These are phyloP conservation scores for Palythoa grandis DNA, from an alignment of 92 coral and sea anemone species.

Conservation along the genomic window DNA sequence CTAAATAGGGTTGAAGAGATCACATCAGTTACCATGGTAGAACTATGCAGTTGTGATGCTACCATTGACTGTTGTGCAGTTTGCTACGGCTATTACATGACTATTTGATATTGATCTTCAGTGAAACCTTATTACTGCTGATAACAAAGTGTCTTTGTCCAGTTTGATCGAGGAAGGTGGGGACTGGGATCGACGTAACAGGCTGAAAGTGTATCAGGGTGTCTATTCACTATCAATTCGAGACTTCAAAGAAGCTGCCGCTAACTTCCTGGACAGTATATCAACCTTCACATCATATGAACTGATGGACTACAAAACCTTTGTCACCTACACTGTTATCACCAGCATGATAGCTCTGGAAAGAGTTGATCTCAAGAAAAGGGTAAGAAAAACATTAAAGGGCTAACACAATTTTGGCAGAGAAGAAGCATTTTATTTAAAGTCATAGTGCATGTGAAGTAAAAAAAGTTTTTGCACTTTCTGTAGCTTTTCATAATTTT, in stretches of 20 bases:
- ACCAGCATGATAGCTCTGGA: slow-evolving; percentile 93
- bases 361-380: slow-evolving; percentile 84
- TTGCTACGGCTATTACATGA: too few relatives aligned
- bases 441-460: too few relatives aligned
- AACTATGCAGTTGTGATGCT: too few relatives aligned
- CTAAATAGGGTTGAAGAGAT: too few relatives aligned
- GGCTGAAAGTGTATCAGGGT: slow-evolving; percentile 97
- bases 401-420: too few relatives aligned
- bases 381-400: slow-evolving; percentile 50
- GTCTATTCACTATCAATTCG: slow-evolving; percentile 91
- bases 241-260: slow-evolving; percentile 95
- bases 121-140: background rate
- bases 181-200: slow-evolving; percentile 97
- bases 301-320: slow-evolving; percentile 94
- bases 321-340: slow-evolving; percentile 91
- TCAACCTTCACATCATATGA: slow-evolving; percentile 98
- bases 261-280: slow-evolving; percentile 92
- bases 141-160: background rate
- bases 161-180: slow-evolving; percentile 98
- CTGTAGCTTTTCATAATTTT: too few relatives aligned
- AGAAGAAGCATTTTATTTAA: background rate
- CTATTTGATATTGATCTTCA: too few relatives aligned
- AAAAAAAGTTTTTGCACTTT: too few relatives aligned
- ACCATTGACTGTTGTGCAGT: too few relatives aligned
- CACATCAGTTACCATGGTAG: too few relatives aligned